These are phyloP conservation scores for Melangyna quadrimaculata DNA, from an alignment of 2,888 invertebrate species.

Conservation along the genomic window DNA sequence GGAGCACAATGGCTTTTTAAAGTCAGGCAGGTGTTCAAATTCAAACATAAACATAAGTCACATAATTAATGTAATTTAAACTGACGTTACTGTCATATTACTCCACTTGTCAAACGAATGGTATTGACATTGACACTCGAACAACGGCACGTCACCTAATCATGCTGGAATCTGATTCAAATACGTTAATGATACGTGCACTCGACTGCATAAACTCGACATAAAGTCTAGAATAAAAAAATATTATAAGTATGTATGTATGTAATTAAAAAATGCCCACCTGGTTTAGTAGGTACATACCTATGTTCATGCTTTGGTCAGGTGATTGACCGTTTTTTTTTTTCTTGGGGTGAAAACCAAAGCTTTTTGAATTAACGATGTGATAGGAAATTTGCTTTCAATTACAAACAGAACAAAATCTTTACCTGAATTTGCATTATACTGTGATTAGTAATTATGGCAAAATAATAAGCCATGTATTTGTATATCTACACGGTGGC, in stretches of 20 bases:
- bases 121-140: constrained; percentile 23
- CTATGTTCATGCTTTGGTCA: neutral
- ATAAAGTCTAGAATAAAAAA: neutral
- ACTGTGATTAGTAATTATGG: no score
- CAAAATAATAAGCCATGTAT: neutral
- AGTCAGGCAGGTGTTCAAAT: constrained; percentile 14
- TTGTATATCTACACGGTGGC: neutral
- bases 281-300: neutral
- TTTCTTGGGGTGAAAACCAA: neutral
- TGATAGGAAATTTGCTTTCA: neutral
- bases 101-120: constrained; percentile 42
- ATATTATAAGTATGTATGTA: no score
- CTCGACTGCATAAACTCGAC: neutral
- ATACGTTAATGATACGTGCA: constrained; percentile 25
- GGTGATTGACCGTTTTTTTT: constrained; percentile 23
- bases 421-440: no score
- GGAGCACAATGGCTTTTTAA: neutral
- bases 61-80: neutral
- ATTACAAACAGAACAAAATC: neutral
- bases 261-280: constrained; percentile 9
- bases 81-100: constrained; percentile 27
- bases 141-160: constrained; percentile 32
- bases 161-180: constrained; percentile 31
- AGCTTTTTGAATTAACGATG: neutral
- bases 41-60: neutral